These are phyloP conservation scores for Synergus japonicus DNA, from an alignment of 2,888 invertebrate species.

Conservation along the genomic window DNA sequence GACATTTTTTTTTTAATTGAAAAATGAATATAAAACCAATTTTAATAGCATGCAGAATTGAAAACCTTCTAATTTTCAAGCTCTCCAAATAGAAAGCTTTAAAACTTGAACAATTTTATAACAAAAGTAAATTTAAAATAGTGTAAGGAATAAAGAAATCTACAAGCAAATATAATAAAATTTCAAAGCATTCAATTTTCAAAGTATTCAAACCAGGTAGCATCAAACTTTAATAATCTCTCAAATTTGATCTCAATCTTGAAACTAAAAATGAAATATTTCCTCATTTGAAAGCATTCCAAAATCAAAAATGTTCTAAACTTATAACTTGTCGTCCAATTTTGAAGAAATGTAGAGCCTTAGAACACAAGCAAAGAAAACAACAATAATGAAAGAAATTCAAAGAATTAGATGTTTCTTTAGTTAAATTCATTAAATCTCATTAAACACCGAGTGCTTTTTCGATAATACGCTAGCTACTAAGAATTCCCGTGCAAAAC, in stretches of 20 bases:
- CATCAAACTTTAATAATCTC: neutral
- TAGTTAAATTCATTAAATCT: neutral
- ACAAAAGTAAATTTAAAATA: neutral
- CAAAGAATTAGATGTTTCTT: neutral
- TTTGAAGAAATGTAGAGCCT: neutral
- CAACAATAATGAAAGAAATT: neutral
- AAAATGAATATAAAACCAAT: too few species aligned
- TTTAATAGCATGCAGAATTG: too few species aligned
- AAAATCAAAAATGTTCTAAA: neutral
- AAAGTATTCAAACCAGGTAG: neutral
- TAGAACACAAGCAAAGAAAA: neutral
- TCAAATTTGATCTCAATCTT: neutral
- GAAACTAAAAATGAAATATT: neutral
- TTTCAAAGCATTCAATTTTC: neutral
- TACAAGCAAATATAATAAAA: neutral
- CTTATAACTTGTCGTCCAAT: neutral
- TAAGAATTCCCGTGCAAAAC: slow-evolving; percentile 31
- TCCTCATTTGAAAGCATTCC: neutral
- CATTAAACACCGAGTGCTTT: neutral
- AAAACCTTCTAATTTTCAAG: too few species aligned
- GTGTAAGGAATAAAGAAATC: neutral
- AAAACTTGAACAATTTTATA: neutral
- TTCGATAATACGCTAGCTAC: slow-evolving; percentile 21
- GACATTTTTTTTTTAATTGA: neutral
- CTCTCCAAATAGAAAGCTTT: too few species aligned